Base-by-base conservation (phyloP, 2,888 invertebrate species). In the Liopterus haemorrhoidalis region DNA sequence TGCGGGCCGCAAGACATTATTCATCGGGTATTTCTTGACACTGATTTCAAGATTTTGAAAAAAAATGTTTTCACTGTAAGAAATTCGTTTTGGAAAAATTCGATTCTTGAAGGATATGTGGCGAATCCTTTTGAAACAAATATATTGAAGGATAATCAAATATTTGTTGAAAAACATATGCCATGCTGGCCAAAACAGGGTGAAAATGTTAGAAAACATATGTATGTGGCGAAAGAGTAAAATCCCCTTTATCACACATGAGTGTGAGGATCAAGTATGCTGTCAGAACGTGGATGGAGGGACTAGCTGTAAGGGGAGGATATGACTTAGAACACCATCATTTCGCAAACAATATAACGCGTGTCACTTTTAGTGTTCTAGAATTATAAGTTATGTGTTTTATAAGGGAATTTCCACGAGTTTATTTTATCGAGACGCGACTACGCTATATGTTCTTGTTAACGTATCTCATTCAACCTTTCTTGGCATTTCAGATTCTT, bases 301-400 rank as follows among this genome's bases (percentile, higher is more conserved):
- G n/a, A 12, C 12, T 3, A 4, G 27, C 11, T 11, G 4, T 28
- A 3, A 12, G 28, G 28, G 11, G 28, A 22, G 11, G 11, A 14
- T 11, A 22, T 12, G 24, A 36, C 43, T 22, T n/a, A 9, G 22
- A 25, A 5, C 14, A 33, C 61, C 57, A 61, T 61, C 62, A 60
- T 61, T 63, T 61, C 56, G 61, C 64, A 61, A 63, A 63, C 64
- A 62, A 63, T 63, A 65, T 63, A 63, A 61, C 60, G 57, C 59
- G 55, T 63, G 65, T 64, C 65, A 62, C 60, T 60, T 64, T 64
- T 65, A 65, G 63, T 63, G 65, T 57, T 58, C 44, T 57, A 54
- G 64, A 64, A 65, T 65, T 65, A 63, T 64, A 65, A 65, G 62
- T 65, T 64, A 65, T 62, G 62, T 57, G 59, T 56, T 60, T 62